Evolutionary conservation across 1,140 invertebrate genomes (phyloP).

Genomic region (Ips typographus): DNA sequence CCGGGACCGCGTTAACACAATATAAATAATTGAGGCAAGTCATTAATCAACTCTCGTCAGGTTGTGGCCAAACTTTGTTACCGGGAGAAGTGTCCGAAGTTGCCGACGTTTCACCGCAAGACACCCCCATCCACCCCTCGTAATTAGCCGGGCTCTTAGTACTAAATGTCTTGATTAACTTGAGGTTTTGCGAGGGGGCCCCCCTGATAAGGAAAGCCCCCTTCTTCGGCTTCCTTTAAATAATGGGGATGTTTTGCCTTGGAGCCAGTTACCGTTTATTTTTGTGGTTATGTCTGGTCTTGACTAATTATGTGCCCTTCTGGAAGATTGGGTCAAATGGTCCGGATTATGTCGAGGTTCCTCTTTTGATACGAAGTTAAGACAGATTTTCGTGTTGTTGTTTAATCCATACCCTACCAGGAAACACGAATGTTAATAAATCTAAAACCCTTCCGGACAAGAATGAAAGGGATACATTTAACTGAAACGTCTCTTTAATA

Average conservation of each 20-base stretch:
- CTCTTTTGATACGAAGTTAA: too few species aligned
- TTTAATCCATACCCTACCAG: too few species aligned
- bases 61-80: conserved; percentile 15
- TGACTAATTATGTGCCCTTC: conserved; percentile 16
- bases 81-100: conserved; percentile 22
- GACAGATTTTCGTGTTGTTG: too few species aligned
- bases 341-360: neutral
- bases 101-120: conserved; percentile 24
- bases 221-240: conserved; percentile 17
- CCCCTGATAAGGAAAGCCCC: conserved; percentile 15
- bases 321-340: neutral
- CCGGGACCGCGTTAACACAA: neutral
- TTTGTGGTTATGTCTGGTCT: conserved; percentile 14
- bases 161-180: conserved; percentile 33
- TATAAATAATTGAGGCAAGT: conserved; percentile 10
- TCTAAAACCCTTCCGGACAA: too few species aligned
- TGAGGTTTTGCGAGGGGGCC: conserved; percentile 22
- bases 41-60: conserved; percentile 18
- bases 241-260: conserved; percentile 23
- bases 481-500: too few species aligned
- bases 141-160: conserved; percentile 31
- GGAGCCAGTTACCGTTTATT: conserved; percentile 21
- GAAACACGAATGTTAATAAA: too few species aligned
- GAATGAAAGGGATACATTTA: too few species aligned
- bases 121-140: conserved; percentile 17